These are phyloP conservation scores for Odontothrips loti DNA, from an alignment of 2,888 invertebrate genomes.

Conservation along the genomic window DNA sequence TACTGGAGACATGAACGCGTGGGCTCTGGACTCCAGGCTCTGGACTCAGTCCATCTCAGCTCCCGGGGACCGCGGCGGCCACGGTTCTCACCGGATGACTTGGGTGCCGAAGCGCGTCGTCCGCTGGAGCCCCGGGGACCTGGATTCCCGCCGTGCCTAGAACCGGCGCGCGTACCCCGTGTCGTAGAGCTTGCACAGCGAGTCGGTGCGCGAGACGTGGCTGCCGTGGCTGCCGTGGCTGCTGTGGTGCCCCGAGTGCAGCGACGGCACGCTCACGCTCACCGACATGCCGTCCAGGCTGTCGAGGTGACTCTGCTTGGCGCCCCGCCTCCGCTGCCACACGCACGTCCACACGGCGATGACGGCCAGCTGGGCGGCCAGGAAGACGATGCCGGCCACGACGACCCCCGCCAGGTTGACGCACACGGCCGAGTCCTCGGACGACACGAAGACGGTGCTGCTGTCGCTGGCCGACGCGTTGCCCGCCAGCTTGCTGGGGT, in stretches of 20 bases:
- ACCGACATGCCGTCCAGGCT: constrained; percentile 59
- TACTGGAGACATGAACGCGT: too few species aligned
- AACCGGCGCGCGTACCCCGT: constrained; percentile 71
- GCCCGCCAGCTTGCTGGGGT: constrained; percentile 50
- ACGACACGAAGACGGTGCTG: constrained; percentile 68
- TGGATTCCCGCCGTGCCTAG: constrained; percentile 46
- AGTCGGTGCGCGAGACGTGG: constrained; percentile 58
- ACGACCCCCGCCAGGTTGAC: constrained; percentile 76
- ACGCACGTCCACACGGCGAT: constrained; percentile 85
- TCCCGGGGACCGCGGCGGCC: too few species aligned
- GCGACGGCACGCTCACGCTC: constrained; percentile 60
- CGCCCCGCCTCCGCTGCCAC: constrained; percentile 61
- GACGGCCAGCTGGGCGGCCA: constrained; percentile 80
- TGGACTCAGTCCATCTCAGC: too few species aligned
- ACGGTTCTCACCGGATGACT: too few species aligned
- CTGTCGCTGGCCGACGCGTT: constrained; percentile 48
- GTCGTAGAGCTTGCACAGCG: constrained; percentile 84
- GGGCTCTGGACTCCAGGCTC: too few species aligned
- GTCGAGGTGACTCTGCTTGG: constrained; percentile 52
- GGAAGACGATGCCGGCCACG: constrained; percentile 78
- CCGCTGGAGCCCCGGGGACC: background rate
- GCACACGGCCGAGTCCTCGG: constrained; percentile 54
- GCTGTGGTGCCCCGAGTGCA: constrained; percentile 52
- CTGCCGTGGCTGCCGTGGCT: constrained; percentile 40
- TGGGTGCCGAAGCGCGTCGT: too few species aligned